These are phyloP conservation scores for Pavo muticus DNA, from an alignment of 2,113 vertebrate genomes.

Conservation along the genomic window DNA sequence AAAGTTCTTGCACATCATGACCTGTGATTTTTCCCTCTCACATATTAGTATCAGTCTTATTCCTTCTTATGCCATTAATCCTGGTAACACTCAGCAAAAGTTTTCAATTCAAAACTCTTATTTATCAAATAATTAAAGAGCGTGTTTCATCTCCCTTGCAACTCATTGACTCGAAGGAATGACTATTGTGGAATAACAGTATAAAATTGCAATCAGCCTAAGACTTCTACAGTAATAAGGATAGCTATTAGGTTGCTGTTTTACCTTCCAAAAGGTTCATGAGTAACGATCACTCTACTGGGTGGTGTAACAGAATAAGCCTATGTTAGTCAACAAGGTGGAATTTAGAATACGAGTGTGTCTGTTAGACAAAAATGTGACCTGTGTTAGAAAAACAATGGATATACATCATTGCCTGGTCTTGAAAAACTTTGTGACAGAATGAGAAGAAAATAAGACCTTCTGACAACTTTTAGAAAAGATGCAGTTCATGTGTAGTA, in stretches of 20 bases:
- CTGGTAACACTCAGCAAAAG: rapidly evolving
- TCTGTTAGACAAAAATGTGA: neutral
- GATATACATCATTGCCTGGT: neutral
- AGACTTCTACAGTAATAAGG: neutral
- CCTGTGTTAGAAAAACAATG: neutral
- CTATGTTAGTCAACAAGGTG: neutral
- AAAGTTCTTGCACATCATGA: neutral
- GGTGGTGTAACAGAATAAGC: neutral
- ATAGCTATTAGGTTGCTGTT: neutral
- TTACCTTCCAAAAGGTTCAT: neutral
- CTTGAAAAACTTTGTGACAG: neutral
- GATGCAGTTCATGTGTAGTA: neutral
- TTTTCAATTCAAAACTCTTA: neutral
- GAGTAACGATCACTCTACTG: neutral
- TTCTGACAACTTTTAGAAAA: neutral
- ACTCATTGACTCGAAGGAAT: neutral
- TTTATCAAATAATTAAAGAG: neutral
- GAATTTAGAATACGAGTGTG: neutral
- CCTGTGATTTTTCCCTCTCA: neutral
- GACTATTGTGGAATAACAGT: neutral
- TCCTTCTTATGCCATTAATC: neutral
- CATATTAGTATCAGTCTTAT: neutral
- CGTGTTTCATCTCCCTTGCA: neutral
- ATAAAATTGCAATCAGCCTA: neutral
- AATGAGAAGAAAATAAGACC: neutral